Percentiles rank a stretch among this genome's conserved stretches.
These are phyloP conservation scores for Baccha elongata DNA, from an alignment of 2,888 invertebrate species.

Conservation along the genomic window DNA sequence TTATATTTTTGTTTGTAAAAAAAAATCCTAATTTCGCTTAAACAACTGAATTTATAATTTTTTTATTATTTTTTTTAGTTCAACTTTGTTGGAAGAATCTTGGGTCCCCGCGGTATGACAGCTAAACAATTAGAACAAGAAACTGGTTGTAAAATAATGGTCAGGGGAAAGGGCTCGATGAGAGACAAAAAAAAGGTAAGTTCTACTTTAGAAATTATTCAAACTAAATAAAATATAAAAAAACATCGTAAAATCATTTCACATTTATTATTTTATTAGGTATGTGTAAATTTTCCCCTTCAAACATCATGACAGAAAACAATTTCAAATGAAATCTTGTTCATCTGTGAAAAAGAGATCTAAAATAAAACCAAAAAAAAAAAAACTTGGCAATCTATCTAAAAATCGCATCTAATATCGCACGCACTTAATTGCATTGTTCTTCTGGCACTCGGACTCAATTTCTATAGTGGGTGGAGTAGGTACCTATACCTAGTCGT, in stretches of 20 bases:
- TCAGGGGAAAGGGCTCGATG: slow-evolving; percentile 99
- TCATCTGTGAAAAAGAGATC: slow-evolving; percentile 28
- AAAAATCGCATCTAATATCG: slow-evolving; percentile 44
- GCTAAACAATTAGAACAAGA: slow-evolving; percentile 99
- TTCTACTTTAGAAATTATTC: slow-evolving; percentile 31
- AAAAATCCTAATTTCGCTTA: too few relatives aligned
- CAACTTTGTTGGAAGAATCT: slow-evolving; percentile 99
- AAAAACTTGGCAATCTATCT: slow-evolving; percentile 49
- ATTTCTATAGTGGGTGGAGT: slow-evolving; percentile 32
- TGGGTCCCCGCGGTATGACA: slow-evolving; percentile 99
- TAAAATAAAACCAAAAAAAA: background rate
- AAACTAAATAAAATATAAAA: background rate
- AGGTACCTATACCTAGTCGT: too few relatives aligned
- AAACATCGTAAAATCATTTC: background rate
- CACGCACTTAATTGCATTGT: slow-evolving; percentile 62
- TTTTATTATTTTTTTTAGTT: slow-evolving; percentile 90
- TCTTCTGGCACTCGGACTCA: slow-evolving; percentile 29
- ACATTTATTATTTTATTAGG: too few relatives aligned
- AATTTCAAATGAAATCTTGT: slow-evolving; percentile 49
- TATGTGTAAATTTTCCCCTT: background rate
- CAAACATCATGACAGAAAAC: slow-evolving; percentile 51
- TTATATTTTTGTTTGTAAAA: too few relatives aligned
- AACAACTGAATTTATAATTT: too few relatives aligned
- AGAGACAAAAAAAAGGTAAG: slow-evolving; percentile 99
- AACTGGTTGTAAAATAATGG: slow-evolving; percentile 99